A percentile compares a stretch with the other conserved stretches of the same genome.
Evolutionary conservation across 2,113 vertebrate species (phyloP).

Genomic region (Axis porcinus): DNA sequence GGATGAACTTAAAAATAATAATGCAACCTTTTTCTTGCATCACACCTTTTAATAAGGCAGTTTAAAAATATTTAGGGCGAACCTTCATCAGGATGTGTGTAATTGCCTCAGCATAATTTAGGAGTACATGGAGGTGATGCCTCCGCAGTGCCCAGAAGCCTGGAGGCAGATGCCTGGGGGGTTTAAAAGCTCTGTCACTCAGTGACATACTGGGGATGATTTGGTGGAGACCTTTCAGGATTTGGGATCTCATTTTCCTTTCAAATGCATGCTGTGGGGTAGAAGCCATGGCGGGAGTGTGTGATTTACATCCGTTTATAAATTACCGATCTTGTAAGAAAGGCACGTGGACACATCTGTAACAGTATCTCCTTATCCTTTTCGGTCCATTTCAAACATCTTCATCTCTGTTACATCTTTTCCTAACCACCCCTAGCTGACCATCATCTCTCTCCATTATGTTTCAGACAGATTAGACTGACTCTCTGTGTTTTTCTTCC

Average conservation of each 20-base stretch:
- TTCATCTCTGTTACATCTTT: not conserved
- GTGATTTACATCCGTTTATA: not conserved
- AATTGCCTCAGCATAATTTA: not conserved
- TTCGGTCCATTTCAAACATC: not conserved
- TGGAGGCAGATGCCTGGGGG: not conserved
- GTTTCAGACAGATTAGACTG: not conserved
- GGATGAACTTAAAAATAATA: constrained; percentile 51
- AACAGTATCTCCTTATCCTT: not conserved
- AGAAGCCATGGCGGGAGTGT: not conserved
- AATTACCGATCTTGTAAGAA: not conserved
- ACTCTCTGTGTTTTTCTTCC: not conserved
- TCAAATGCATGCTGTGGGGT: not conserved
- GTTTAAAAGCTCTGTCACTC: not conserved
- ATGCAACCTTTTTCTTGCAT: not conserved
- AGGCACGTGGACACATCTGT: not conserved
- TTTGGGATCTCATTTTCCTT: not conserved
- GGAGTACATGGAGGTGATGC: not conserved
- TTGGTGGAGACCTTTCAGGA: not conserved
- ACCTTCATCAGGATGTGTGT: not conserved
- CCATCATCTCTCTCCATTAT: not conserved
- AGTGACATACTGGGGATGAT: not conserved
- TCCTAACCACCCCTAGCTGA: not conserved
- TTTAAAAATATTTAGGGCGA: constrained; percentile 39
- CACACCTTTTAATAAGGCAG: constrained; percentile 22
- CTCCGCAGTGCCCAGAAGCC: not conserved